These are phyloP conservation scores for Anser brachyrhynchus DNA, from an alignment of 2,113 vertebrate genomes.

Conservation along the genomic window DNA sequence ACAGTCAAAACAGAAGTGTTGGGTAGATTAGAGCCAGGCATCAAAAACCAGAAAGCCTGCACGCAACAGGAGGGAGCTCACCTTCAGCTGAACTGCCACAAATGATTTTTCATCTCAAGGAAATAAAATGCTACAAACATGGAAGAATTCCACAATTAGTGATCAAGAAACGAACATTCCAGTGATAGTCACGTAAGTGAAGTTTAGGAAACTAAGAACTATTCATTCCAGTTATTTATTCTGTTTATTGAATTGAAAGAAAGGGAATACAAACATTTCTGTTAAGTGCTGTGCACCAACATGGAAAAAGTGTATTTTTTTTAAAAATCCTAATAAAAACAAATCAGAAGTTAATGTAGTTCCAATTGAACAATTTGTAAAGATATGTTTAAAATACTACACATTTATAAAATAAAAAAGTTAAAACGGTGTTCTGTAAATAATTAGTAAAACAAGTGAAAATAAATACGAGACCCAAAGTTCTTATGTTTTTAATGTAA, in stretches of 20 bases:
- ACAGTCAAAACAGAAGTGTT: not conserved
- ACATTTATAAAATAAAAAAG: slow-evolving; percentile 83
- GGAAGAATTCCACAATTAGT: not conserved
- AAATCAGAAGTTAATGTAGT: slow-evolving; percentile 77
- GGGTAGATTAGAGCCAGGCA: not conserved
- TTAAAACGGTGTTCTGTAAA: slow-evolving; percentile 81
- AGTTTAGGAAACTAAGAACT: slow-evolving; percentile 69
- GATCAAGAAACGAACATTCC: slow-evolving; percentile 6
- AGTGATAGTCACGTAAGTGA: slow-evolving; percentile 25
- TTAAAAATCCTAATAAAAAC: slow-evolving; percentile 76
- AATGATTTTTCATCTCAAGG: not conserved
- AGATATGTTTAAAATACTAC: slow-evolving; percentile 81
- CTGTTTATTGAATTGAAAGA: slow-evolving; percentile 86
- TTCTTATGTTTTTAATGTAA: slow-evolving; percentile 98
- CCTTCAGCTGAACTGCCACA: not conserved
- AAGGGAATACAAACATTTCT: slow-evolving; percentile 83
- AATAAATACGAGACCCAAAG: slow-evolving; percentile 89
- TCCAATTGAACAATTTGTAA: slow-evolving; percentile 71
- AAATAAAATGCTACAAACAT: not conserved
- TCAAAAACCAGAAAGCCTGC: not conserved
- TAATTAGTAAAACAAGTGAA: slow-evolving; percentile 83
- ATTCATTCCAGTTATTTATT: slow-evolving; percentile 78
- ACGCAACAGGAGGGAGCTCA: not conserved
- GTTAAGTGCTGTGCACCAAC: slow-evolving; percentile 81
- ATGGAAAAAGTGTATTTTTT: slow-evolving; percentile 75